Base-by-base conservation (phyloP, 2,113 vertebrate species). In the Casuarius casuarius region DNA sequence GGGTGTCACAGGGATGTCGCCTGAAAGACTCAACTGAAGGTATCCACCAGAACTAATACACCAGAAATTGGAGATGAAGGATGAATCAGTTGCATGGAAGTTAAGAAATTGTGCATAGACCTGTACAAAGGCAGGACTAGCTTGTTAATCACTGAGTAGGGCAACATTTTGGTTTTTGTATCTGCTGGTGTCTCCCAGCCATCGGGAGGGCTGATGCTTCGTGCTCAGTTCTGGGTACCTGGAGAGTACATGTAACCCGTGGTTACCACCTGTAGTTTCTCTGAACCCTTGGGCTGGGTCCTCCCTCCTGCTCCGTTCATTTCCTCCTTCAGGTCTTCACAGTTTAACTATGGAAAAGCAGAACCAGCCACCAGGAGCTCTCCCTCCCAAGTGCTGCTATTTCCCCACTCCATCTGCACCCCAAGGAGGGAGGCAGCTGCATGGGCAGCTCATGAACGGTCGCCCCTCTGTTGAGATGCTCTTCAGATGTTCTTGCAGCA, bases 211-310 rank as follows among this genome's bases (percentile, higher is more conserved):
- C 4, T 38, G 51, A 75, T 62, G 16, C 5, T 38, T 26, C n/a
- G 7, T 4, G 13, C 9, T n/a, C 0, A 0, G 12, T 5, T 46
- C 46, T 58, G 18, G 46, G 14, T 26, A 35, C 12, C 7, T 23
- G 7, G 9, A 42, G 10, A 6, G 9, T 58, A 12, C 23, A 19
- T 9, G 7, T 1, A 31, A 8, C 28, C 25, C 7, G 7, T 1
- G 31, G 56, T 44, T 54, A 78, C 26, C 79, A 3, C 14, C 14
- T 42, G n/a, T 22, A 62, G 5, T 68, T 83, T 87, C 44, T 56
- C 40, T 86, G 19, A 48, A 42, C 11, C 40, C 22, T 59, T 23
- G 3, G 9, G 10, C 21, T 31, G 58, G 44, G 19, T 26, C 77
- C 9, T 86, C n/a, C 5, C 12, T 26, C 17, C 33, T 77, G 25